Base-by-base conservation (phyloP, 2,888 invertebrate species). In the Orchestes rusci region DNA sequence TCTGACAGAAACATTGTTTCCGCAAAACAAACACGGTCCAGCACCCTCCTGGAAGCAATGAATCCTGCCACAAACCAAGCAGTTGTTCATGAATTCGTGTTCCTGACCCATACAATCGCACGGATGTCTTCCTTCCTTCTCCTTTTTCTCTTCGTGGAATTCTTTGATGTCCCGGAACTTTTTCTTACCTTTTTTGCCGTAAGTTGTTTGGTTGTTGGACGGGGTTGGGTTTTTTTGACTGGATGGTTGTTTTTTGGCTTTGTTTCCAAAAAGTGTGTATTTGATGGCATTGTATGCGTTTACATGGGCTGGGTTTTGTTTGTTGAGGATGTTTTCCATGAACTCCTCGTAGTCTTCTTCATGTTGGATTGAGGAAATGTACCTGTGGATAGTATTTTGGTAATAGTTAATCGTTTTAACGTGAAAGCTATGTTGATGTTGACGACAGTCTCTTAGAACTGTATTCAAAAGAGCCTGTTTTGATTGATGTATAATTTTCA, bases 21-120 rank as follows among this genome's bases (percentile, higher is more conserved):
- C 87, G 71, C 99, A 99, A 63, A 84, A 93, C 32, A 95, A 76
- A 63, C 99, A 99, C 0, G 95, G 93, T 0, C 99, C 99, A 5
- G 94, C 86, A 1, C 97, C 96, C 71, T 99, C 99, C 69, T 95
- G 93, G 42, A 78, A 78, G 67, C 97, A 99, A 3, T 97, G 87
- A 49, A 99, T 86, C 43, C 95, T 77, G 0, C 99, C 99, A 69
- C 99, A 99, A 48, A 80, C 78, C 8, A 87, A 64, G 61, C 99
- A 99, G 68, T 99, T 99, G 64, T 90, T 92, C 44, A 99, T 75
- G 34, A 99, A 72, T 41, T 77, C 76, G 65, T 99, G 99, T 59
- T 83, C 85, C 3, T 82, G 76, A 0, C 96, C 96, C 67, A 96
- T 90, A 63, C 99, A 99, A 45, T 90, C 82, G 67, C 99, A 99